These are phyloP conservation scores for Brachionus sp. DNA, from an alignment of 1,140 invertebrate species.

Conservation along the genomic window DNA sequence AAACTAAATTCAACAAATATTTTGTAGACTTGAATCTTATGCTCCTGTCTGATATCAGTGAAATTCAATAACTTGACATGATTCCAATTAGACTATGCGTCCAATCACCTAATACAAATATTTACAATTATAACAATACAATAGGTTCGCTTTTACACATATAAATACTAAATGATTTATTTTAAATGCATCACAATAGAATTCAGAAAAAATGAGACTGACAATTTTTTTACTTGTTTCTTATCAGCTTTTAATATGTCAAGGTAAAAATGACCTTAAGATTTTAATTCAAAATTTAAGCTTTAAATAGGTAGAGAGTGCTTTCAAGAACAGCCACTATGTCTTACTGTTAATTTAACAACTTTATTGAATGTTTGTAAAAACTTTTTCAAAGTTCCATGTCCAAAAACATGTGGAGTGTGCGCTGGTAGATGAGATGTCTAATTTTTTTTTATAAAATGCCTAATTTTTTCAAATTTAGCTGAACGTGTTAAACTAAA, in stretches of 20 bases:
- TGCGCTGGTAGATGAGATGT: not conserved
- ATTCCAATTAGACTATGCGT: not conserved
- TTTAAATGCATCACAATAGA: not conserved
- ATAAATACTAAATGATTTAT: not conserved
- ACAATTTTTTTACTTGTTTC: not conserved
- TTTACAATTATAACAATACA: not conserved
- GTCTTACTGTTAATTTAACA: slow-evolving; percentile 31
- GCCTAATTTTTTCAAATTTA: not conserved
- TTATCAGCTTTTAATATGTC: not conserved
- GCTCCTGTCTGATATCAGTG: not conserved
- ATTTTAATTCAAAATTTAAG: not conserved
- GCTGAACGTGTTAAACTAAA: slow-evolving; percentile 17
- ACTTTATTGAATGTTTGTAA: slow-evolving; percentile 34
- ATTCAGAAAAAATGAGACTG: not conserved
- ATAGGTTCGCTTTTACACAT: not conserved
- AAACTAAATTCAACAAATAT: not conserved
- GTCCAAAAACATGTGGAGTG: slow-evolving; percentile 34
- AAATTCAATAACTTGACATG: not conserved
- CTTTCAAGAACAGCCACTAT: slow-evolving; percentile 33
- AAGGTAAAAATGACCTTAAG: not conserved
- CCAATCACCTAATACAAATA: slow-evolving; percentile 1
- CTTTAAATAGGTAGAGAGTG: not conserved
- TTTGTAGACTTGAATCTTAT: not conserved
- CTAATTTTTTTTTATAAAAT: not conserved
- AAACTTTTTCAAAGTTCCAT: slow-evolving; percentile 38